These are phyloP conservation scores for Megalurothrips usitatus DNA, from an alignment of 2,888 invertebrate species.

Conservation along the genomic window DNA sequence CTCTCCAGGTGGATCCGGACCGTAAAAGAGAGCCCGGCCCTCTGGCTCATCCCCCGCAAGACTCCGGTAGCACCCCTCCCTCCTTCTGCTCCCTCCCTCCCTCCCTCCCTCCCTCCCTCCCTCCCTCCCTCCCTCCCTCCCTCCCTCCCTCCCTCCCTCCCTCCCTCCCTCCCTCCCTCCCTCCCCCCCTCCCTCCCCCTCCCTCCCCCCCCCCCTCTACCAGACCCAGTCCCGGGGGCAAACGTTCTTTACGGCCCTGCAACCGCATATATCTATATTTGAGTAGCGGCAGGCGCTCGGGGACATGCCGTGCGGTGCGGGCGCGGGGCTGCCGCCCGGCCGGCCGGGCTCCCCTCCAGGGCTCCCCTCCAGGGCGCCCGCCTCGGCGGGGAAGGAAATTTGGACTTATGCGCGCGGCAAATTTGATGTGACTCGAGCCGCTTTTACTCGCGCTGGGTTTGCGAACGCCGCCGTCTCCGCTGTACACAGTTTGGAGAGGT, in stretches of 20 bases:
- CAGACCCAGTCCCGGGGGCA: not conserved
- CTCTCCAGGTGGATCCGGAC: not conserved
- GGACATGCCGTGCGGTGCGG: not conserved
- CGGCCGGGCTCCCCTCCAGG: not conserved
- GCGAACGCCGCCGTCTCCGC: too few species aligned
- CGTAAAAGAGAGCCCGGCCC: not conserved
- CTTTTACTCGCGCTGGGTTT: not conserved
- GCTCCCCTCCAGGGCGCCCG: not conserved
- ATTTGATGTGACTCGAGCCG: constrained; percentile 8
- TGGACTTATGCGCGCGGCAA: constrained; percentile 1
- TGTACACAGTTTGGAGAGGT: too few species aligned
- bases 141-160: too few species aligned
- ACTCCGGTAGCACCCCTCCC: too few species aligned
- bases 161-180: too few species aligned
- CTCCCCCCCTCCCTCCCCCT: not conserved
- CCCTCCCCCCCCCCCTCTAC: not conserved
- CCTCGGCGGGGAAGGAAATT: not conserved
- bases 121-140: too few species aligned
- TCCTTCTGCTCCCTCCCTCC: too few species aligned
- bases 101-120: too few species aligned
- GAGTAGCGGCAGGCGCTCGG: not conserved
- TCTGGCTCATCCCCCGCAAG: too few species aligned
- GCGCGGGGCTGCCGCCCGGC: not conserved
- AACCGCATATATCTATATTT: constrained; percentile 25
- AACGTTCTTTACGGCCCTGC: constrained; percentile 18